Conservation (phyloP, 2,113 vertebrate genomes). For the Forbesichthys papilliferus region DNA sequence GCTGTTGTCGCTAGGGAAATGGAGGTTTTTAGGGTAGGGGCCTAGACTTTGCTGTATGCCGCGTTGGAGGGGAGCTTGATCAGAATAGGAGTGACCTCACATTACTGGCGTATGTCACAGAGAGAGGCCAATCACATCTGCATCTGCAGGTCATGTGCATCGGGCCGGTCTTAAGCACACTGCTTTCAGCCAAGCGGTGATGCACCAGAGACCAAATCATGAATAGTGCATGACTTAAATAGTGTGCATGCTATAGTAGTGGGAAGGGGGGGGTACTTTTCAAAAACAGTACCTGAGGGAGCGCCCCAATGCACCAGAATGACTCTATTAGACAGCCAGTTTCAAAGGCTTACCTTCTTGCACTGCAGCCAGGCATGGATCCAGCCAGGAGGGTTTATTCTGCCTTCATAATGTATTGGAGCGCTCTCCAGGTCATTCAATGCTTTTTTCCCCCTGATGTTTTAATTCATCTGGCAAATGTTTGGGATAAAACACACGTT, state of each 20-base stretch:
- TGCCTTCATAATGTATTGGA: conserved; percentile 32
- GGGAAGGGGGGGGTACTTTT: background rate
- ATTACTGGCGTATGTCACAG: conserved; percentile 44
- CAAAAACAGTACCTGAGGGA: conserved; percentile 42
- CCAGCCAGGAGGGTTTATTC: conserved; percentile 37
- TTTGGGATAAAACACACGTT: conserved; percentile 41
- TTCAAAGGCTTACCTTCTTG: conserved; percentile 15
- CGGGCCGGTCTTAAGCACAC: background rate
- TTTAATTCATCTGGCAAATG: conserved; percentile 41
- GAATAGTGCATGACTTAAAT: conserved; percentile 55
- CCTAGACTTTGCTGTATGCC: conserved; percentile 55
- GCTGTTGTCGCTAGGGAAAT: conserved; percentile 21
- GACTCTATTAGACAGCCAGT: conserved; percentile 31
- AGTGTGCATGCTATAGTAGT: background rate
- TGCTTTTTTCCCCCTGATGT: conserved; percentile 27
- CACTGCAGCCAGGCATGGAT: conserved; percentile 29
- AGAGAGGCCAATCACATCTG: conserved; percentile 53
- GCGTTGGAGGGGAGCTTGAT: conserved; percentile 55
- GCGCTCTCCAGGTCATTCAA: conserved; percentile 28
- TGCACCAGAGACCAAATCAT: conserved; percentile 49
- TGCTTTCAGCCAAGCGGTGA: conserved; percentile 52
- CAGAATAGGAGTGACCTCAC: conserved; percentile 51
- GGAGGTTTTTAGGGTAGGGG: conserved; percentile 41
- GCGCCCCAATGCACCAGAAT: conserved; percentile 13
- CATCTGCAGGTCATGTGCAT: conserved; percentile 71